phyloP scores from a whole-genome alignment of 2,797 vertebrate species.

The Gallinago solitaria region DNA sequence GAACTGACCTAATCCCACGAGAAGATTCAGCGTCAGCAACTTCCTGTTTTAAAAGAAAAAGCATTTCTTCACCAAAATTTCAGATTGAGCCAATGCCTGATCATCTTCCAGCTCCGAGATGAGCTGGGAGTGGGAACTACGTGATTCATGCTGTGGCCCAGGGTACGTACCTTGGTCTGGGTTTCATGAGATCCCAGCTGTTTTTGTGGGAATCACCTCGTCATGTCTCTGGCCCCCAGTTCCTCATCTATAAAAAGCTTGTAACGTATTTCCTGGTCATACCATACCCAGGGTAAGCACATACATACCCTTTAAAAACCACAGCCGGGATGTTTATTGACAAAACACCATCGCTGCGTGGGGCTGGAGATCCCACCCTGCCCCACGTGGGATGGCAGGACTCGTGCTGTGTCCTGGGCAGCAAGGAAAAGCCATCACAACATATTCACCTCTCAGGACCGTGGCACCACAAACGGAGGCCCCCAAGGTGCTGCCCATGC shows the following conservation, averaged over 20 bases:
- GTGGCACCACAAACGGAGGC: accelerated
- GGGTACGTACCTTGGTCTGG: accelerated
- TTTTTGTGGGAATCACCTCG: not conserved
- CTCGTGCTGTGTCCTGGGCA: not conserved
- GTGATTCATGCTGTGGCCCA: accelerated
- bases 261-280: not conserved
- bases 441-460: accelerated
- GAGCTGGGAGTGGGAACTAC: not conserved
- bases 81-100: not conserved
- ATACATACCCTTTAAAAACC: not conserved
- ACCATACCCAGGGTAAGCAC: not conserved
- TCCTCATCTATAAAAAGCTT: not conserved
- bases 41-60: not conserved
- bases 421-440: not conserved
- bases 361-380: not conserved
- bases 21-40: not conserved
- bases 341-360: accelerated
- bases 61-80: not conserved
- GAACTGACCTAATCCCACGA: not conserved
- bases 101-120: accelerated
- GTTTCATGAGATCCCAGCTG: not conserved
- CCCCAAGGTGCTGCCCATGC: not conserved
- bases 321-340: not conserved
- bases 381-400: not conserved
- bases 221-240: not conserved